Conservation (phyloP, 2,797 vertebrate species). For the Cuniculus paca region DNA sequence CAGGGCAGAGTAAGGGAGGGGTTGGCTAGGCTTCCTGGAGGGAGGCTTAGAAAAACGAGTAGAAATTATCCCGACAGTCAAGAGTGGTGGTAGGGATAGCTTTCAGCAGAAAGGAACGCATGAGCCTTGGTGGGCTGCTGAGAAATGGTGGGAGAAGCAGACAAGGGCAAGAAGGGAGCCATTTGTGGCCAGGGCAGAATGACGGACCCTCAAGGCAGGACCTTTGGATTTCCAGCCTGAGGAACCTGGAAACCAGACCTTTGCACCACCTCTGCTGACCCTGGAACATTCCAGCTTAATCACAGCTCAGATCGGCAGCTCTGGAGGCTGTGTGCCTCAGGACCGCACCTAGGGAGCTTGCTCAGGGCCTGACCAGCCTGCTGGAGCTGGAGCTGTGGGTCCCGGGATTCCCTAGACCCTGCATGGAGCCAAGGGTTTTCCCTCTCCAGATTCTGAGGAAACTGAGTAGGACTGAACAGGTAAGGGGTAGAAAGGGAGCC, state of each 20-base stretch:
- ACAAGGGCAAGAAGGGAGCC: neutral
- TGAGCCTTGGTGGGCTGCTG: neutral
- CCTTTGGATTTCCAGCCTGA: constrained; percentile 14
- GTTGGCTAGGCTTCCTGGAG: neutral
- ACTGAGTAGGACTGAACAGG: neutral
- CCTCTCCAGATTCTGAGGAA: neutral
- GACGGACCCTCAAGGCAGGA: neutral
- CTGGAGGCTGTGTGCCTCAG: neutral
- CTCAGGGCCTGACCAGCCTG: neutral
- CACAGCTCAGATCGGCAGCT: neutral
- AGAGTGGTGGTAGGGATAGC: neutral
- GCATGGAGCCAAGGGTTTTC: neutral
- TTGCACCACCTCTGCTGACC: neutral
- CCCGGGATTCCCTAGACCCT: neutral
- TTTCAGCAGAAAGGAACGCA: neutral
- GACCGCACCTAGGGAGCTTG: neutral
- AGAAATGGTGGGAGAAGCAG: neutral
- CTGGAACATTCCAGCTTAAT: constrained; percentile 73
- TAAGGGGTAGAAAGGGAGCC: neutral
- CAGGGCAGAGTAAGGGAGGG: neutral
- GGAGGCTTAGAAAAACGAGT: neutral
- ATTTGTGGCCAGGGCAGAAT: neutral
- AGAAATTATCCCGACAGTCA: neutral
- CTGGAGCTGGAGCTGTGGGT: neutral
- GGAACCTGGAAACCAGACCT: neutral